phyloP scores from a whole-genome alignment of 2,113 vertebrate genomes.

The Bombycilla garrulus region DNA sequence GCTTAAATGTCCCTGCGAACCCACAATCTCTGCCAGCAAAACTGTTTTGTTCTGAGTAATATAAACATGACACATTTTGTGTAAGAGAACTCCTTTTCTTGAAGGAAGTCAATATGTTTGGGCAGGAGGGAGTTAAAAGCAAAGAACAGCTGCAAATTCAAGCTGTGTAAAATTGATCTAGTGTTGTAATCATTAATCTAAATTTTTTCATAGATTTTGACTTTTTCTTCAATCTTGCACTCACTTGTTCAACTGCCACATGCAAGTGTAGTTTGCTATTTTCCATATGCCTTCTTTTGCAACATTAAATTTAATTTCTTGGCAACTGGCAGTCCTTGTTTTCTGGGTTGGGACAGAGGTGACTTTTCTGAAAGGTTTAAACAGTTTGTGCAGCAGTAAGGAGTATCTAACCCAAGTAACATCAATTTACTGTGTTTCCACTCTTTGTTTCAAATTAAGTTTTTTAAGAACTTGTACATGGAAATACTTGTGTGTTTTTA shows the following conservation, averaged over 20 bases:
- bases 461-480: constrained; percentile 40
- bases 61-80: constrained; percentile 70
- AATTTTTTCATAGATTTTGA: constrained; percentile 57
- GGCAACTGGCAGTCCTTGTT: constrained; percentile 66
- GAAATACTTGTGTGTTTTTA: constrained; percentile 36
- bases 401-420: constrained; percentile 60
- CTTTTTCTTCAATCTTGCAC: constrained; percentile 67
- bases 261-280: constrained; percentile 72
- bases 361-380: constrained; percentile 17
- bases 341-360: constrained; percentile 47
- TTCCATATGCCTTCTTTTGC: constrained; percentile 34
- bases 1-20: constrained; percentile 85
- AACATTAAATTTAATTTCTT: constrained; percentile 63
- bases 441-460: constrained; percentile 55
- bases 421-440: constrained; percentile 58
- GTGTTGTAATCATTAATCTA: constrained; percentile 66
- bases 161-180: constrained; percentile 70
- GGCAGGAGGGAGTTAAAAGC: constrained; percentile 69
- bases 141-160: constrained; percentile 73
- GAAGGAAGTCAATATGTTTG: constrained; percentile 64
- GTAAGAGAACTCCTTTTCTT: constrained; percentile 66
- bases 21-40: constrained; percentile 85
- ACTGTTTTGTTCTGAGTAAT: constrained; percentile 76
- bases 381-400: constrained; percentile 48
- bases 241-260: constrained; percentile 71